These are phyloP conservation scores for Drosophila santomea DNA, from an alignment of 1,140 invertebrate genomes.

Conservation along the genomic window DNA sequence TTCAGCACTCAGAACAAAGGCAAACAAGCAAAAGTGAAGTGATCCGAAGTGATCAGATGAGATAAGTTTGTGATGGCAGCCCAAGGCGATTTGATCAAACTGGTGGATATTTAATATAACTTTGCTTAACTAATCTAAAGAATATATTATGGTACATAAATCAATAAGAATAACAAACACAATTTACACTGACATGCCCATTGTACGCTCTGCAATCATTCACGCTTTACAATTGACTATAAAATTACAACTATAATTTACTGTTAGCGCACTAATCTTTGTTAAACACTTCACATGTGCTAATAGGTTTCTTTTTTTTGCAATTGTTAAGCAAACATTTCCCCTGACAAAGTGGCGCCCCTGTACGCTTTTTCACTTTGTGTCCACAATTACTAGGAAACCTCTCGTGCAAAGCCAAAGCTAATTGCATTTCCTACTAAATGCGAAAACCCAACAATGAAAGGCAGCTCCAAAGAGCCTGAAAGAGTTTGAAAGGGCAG, in stretches of 20 bases:
- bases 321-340: constrained; percentile 32
- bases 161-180: too few relatives aligned
- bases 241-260: background rate
- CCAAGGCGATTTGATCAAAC: constrained; percentile 12
- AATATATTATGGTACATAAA: too few relatives aligned
- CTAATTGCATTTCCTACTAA: constrained; percentile 60
- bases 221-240: background rate
- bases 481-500: constrained; percentile 7
- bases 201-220: background rate
- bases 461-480: constrained; percentile 6
- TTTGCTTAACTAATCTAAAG: too few relatives aligned
- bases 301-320: constrained; percentile 39
- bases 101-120: too few relatives aligned
- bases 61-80: constrained; percentile 13
- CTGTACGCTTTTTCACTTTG: constrained; percentile 7
- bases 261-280: background rate
- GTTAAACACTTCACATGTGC: constrained; percentile 9
- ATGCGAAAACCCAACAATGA: constrained; percentile 47
- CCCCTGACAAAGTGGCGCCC: constrained; percentile 6
- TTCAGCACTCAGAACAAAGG: constrained; percentile 59
- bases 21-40: constrained; percentile 43
- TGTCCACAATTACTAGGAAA: constrained; percentile 37
- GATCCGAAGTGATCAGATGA: constrained; percentile 17
- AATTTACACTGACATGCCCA: background rate
- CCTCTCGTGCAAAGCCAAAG: constrained; percentile 28